Evolutionary conservation across 2,888 invertebrate genomes (phyloP).

Genomic region (Polyommatus icarus): DNA sequence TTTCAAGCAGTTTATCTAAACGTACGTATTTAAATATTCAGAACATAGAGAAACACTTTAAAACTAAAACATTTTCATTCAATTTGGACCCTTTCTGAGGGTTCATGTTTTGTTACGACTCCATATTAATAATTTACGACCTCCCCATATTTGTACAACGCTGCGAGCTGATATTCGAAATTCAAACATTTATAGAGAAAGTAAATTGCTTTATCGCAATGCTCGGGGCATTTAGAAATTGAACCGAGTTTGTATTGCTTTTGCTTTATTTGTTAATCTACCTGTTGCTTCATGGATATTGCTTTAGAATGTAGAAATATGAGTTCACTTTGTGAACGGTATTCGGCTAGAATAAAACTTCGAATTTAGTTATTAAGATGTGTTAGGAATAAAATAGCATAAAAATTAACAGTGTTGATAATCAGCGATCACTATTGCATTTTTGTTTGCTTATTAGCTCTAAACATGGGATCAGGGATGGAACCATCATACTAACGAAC

Average conservation of each 20-base stretch:
- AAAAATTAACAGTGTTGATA: too few relatives aligned
- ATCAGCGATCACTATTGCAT: background rate
- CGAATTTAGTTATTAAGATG: too few relatives aligned
- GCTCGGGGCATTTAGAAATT: background rate
- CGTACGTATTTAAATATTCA: background rate
- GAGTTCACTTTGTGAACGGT: background rate
- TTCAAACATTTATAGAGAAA: constrained; percentile 8
- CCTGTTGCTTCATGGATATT: constrained; percentile 3
- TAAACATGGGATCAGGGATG: too few relatives aligned
- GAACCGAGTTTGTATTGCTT: background rate
- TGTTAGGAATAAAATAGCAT: too few relatives aligned
- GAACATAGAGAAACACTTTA: background rate
- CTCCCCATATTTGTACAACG: background rate
- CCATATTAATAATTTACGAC: background rate
- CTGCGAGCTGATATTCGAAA: constrained; percentile 4
- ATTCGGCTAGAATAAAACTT: background rate
- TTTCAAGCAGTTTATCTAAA: background rate
- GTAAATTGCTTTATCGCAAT: constrained; percentile 7
- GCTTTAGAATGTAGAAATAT: background rate
- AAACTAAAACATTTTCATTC: constrained; percentile 16
- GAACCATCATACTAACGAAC: too few relatives aligned
- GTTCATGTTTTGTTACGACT: constrained; percentile 9
- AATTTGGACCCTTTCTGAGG: background rate
- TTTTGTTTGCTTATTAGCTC: background rate
- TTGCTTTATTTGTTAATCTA: background rate